These are phyloP conservation scores for Rhyacophila evoluta DNA, from an alignment of 2,888 invertebrate genomes.

Conservation along the genomic window DNA sequence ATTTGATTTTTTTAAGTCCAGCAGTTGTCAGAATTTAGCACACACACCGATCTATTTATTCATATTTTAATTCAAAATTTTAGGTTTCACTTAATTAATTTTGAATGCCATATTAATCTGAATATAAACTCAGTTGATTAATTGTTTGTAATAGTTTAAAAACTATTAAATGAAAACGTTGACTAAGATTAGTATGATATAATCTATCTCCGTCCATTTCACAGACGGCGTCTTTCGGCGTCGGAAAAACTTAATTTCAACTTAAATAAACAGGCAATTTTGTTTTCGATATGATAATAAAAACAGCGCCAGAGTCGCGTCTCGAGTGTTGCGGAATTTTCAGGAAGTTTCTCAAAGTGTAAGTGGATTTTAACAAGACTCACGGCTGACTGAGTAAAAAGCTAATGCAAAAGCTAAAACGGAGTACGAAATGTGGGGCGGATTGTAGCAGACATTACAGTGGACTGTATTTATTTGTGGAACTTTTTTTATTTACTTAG, in stretches of 20 bases:
- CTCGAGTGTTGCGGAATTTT: not conserved
- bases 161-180: no score
- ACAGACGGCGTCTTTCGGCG: not conserved
- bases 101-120: no score
- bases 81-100: no score
- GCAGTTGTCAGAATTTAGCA: no score
- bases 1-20: no score
- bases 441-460: not conserved
- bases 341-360: not conserved
- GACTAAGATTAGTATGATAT: not conserved
- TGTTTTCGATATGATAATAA: not conserved
- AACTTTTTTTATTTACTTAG: no score
- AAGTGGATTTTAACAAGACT: conserved; percentile 47
- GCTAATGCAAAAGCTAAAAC: conserved; percentile 46
- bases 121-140: no score
- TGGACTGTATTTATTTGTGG: no score
- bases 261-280: not conserved
- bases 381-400: conserved; percentile 46
- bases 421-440: not conserved
- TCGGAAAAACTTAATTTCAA: not conserved
- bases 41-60: no score
- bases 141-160: no score
- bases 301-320: not conserved
- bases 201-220: not conserved
- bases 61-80: no score